Evolutionary conservation across 2,113 vertebrate species (phyloP).

Genomic region (Dunckerocampus dactyliophorus): DNA sequence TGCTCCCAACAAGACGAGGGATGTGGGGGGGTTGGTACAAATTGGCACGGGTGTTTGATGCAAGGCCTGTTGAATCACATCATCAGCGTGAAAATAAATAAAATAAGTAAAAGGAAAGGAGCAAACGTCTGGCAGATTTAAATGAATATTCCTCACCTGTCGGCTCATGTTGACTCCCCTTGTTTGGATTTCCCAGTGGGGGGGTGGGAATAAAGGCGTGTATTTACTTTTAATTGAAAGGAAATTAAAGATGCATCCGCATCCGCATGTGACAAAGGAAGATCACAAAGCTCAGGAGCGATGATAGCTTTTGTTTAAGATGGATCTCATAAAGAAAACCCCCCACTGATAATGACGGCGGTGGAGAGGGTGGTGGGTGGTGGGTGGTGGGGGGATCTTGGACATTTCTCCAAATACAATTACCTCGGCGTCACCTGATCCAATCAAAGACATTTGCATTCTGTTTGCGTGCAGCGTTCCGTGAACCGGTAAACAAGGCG

Average conservation of each 20-base stretch:
- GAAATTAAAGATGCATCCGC: slow-evolving; percentile 82
- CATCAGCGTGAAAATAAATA: slow-evolving; percentile 57
- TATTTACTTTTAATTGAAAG: slow-evolving; percentile 86
- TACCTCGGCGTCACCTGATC: slow-evolving; percentile 82
- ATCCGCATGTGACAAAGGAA: slow-evolving; percentile 78
- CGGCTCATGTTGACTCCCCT: slow-evolving; percentile 77
- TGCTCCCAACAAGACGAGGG: slow-evolving; percentile 58
- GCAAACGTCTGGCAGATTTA: slow-evolving; percentile 2
- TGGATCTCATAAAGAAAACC: slow-evolving; percentile 79
- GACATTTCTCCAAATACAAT: slow-evolving; percentile 84
- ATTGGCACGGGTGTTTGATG: slow-evolving; percentile 58
- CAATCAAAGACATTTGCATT: slow-evolving; percentile 83
- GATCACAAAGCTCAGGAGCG: slow-evolving; percentile 70
- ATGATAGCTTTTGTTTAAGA: slow-evolving; percentile 83
- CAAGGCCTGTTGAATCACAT: slow-evolving; percentile 71
- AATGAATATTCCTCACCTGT: slow-evolving; percentile 79
- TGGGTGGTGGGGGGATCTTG: slow-evolving; percentile 57
- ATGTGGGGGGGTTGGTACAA: slow-evolving; percentile 37
- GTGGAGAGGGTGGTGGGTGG: too few relatives aligned
- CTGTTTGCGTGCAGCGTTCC: slow-evolving; percentile 80
- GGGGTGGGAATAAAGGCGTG: slow-evolving; percentile 73
- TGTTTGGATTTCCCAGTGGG: slow-evolving; percentile 80
- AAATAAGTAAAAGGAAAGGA: slow-evolving; percentile 34
- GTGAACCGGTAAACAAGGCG: slow-evolving; percentile 81
- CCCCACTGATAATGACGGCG: slow-evolving; percentile 75